Evolutionary conservation across 2,888 invertebrate genomes (phyloP), one percentile per base, ranked within the genome.

Genomic region (Leptogaster cylindrica): DNA sequence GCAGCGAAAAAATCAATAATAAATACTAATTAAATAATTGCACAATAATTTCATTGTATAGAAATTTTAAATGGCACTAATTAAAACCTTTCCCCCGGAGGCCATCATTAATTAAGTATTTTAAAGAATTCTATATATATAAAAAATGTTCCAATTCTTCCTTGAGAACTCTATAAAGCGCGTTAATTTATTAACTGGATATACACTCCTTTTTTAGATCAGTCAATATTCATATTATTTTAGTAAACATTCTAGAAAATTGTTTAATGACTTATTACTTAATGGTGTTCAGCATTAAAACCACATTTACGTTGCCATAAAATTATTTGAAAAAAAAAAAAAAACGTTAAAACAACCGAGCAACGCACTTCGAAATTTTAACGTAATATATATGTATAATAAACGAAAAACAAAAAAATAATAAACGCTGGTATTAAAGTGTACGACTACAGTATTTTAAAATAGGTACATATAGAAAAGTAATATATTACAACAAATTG

Each of bases 1-100:
- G n/a, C n/a, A n/a, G n/a, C n/a, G n/a, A n/a, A n/a, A n/a, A n/a
- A n/a, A n/a, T 25, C 41, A 10, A 28, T 20, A 44, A 61, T 61
- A 61, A 44, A 44, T 44, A 44, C 23, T 55, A 55, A n/a, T n/a
- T n/a, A n/a, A 28, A 61, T 44, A 61, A 61, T 61, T 61, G 61
- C 61, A 61, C 61, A 27, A 44, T 44, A 28, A 44, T 44, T 61
- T 61, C 61, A 61, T 44, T 61, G 61, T 61, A 61, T 61, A 55
- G 31, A 41, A 61, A 36, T 58, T 61, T 61, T 44, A 44, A 44
- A 61, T 61, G 61, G 61, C 61, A 61, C 61, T 61, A 61, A 44
- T 44, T 31, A 44, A 16, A 23, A 39, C 8, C 16, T 61, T 61
- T 39, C 44, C 20, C 55, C 52, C 14, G 39, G 39, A 39, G 39